Evolutionary conservation across 2,113 vertebrate species (phyloP).

Genomic region (Microtus ochrogaster): DNA sequence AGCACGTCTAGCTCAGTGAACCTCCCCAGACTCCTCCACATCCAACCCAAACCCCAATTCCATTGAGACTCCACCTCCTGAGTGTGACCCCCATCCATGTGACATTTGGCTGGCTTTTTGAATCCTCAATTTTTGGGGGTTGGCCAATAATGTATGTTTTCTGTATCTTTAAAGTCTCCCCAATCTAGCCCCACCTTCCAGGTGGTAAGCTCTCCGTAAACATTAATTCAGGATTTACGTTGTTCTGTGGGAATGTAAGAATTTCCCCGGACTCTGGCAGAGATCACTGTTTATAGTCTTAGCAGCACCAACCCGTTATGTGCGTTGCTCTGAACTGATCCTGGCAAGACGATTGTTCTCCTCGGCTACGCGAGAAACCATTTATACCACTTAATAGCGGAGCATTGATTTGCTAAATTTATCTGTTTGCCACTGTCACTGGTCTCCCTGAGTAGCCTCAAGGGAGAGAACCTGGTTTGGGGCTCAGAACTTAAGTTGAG

Average conservation of each 20-base stretch:
- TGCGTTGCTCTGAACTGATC: constrained; percentile 64
- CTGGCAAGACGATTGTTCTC: background rate
- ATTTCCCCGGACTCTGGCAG: background rate
- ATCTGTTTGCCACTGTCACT: constrained; percentile 57
- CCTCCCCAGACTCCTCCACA: rapidly evolving
- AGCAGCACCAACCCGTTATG: background rate
- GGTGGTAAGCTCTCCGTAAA: background rate
- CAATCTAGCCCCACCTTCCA: background rate
- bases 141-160: background rate
- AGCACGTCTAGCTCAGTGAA: background rate
- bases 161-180: background rate
- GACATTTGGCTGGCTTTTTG: constrained; percentile 12
- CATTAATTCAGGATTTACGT: constrained; percentile 24
- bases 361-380: background rate
- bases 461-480: constrained; percentile 80
- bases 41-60: background rate
- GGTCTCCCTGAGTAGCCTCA: constrained; percentile 69
- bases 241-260: constrained; percentile 32
- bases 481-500: constrained; percentile 83
- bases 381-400: background rate
- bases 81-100: background rate
- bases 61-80: background rate
- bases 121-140: background rate
- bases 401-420: background rate
- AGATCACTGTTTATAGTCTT: constrained; percentile 28